Evolutionary conservation across 2,888 invertebrate species (phyloP), one percentile per base, ranked within the genome.

Genomic region (Smittia aterrima): DNA sequence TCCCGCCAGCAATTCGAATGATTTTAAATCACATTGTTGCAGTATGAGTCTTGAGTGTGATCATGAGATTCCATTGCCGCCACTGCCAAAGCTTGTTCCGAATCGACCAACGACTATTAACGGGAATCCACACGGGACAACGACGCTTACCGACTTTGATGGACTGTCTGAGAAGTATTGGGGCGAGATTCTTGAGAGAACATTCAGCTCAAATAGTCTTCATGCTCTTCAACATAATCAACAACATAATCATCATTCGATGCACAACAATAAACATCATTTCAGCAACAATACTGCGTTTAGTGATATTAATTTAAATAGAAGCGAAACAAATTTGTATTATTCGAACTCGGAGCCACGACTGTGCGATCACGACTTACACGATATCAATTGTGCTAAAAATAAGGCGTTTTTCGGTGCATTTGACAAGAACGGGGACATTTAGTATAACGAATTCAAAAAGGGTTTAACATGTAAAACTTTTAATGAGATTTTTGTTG

Each of bases 131-230:
- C 64, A 64, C 22, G 41, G 72, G 9, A 76, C 75, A 53, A 74
- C 78, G 47, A 78, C 80, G 22, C 79, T 82, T 76, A 86, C 86
- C 70, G 89, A 89, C 79, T 86, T 88, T 77, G 89, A 89, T 79
- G 88, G 89, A 0, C 83, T 89, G 0, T 88, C 89, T 18, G 89
- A 90, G 81, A 89, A 89, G 80, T 89, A 89, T 79, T 90, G 90
- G 89, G 89, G 90, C 24, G 92, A 92, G 84, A 92, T 92, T 78
- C 83, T 92, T 77, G 92, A 92, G 80, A 85, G 92, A 6, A 91
- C 92, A 0, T 88, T 92, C 7, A 91, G 91, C 62, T 90, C 91
- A 0, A 89, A 87, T 75, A 92, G 91, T 67, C 84, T 92, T 62
- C 91, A 91, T 79, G 90, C 90, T 32, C 85, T 89, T 77, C 89